A percentile compares a stretch with the other conserved stretches of the same genome.
Evolutionary conservation across 1,140 invertebrate genomes (phyloP).

Genomic region (Ylistrum balloti): DNA sequence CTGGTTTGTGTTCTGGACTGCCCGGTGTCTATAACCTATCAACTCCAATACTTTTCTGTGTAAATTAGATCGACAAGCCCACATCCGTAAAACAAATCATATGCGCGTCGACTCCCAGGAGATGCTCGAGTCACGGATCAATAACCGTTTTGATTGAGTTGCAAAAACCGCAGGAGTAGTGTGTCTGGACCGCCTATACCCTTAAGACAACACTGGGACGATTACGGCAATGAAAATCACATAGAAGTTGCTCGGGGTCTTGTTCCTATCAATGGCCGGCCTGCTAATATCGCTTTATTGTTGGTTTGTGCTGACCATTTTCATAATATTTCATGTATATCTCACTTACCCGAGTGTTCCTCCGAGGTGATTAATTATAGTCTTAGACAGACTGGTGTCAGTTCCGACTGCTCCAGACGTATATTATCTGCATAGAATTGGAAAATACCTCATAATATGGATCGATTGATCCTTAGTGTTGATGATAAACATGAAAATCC

Average conservation of each 20-base stretch:
- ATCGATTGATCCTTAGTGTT: slow-evolving; percentile 9
- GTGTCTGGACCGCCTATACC: background rate
- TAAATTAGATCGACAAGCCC: slow-evolving; percentile 38
- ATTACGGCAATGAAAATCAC: slow-evolving; percentile 27
- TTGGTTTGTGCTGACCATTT: slow-evolving; percentile 32
- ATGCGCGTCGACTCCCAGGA: slow-evolving; percentile 16
- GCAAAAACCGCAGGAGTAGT: slow-evolving; percentile 1
- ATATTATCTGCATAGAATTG: slow-evolving; percentile 40
- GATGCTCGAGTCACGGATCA: background rate
- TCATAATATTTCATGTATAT: slow-evolving; percentile 40
- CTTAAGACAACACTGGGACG: slow-evolving; percentile 19
- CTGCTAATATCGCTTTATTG: slow-evolving; percentile 34
- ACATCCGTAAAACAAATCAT: slow-evolving; percentile 35
- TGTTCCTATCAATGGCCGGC: slow-evolving; percentile 4
- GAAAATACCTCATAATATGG: slow-evolving; percentile 35
- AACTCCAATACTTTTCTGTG: slow-evolving; percentile 33
- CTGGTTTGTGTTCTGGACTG: slow-evolving; percentile 31
- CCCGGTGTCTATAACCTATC: slow-evolving; percentile 24
- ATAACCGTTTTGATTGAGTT: slow-evolving; percentile 35
- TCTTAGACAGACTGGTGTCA: slow-evolving; percentile 32
- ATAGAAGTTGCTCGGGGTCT: slow-evolving; percentile 31
- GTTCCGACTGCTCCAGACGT: background rate
- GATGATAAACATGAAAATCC: slow-evolving; percentile 27
- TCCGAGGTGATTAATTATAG: slow-evolving; percentile 27
- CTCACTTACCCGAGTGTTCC: background rate